Evolutionary conservation across 1,140 invertebrate species (phyloP), one percentile per base, ranked within the genome.

Genomic region (Dinothrombium tinctorium): DNA sequence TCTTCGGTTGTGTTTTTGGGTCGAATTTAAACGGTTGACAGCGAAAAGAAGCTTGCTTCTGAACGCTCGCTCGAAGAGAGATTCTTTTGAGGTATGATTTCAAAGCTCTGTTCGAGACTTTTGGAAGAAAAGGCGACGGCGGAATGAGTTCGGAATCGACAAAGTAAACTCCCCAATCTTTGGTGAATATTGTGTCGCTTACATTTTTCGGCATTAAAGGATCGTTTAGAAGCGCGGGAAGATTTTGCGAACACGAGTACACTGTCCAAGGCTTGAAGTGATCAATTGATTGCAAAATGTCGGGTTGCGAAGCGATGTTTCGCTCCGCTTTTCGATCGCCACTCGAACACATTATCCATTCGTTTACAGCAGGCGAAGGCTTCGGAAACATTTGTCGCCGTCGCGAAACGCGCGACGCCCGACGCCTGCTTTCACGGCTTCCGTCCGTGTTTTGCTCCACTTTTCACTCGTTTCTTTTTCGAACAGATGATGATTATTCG

Each of bases 101-200:
- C 7, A 39, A 7, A 2, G 37, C 2, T 5, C 12, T 11, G 22
- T 39, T 25, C 12, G 12, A n/a, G 1, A 4, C 15, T 15, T 14
- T 26, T 9, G 26, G 26, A 4, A 17, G 23, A 20, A 17, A 7
- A 17, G 19, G 11, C 9, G 22, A 1, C 41, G 71, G 69, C 17
- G 72, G 67, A 53, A 92, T 71, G 14, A 72, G 65, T 20, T 64
- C 59, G 49, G 73, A 74, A 7, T 90, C 84, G 6, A 89, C 68
- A 61, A 95, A 95, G 42, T 69, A 69, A 53, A 92, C 86, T 29
- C 92, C 90, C 92, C 92, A 98, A 47, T 84, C 89, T 59, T 84
- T 86, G 1, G 87, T 92, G 53, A 98, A 87, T 51, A 98, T 86
- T 55, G 89, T 82, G 50, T 60, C 63, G 63, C 58, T 59, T 52